Evolutionary conservation across 2,888 invertebrate species (phyloP).

Genomic region (Campopleginae sp.): DNA sequence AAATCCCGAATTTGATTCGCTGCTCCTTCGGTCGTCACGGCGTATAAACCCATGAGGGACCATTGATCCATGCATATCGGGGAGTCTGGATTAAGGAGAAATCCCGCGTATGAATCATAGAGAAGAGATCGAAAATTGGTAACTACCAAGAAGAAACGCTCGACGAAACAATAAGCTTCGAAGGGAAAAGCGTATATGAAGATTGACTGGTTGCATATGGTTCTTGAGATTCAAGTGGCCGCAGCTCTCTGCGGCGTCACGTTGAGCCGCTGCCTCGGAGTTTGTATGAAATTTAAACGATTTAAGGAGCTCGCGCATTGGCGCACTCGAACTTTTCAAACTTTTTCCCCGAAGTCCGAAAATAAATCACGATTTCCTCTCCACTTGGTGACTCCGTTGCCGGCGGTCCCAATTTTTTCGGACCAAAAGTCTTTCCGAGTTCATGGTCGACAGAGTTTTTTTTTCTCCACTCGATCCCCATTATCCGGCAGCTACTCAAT

Average conservation of each 20-base stretch:
- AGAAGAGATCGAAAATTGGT: constrained; percentile 3
- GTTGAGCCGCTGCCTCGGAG: too few relatives aligned
- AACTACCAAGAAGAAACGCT: constrained; percentile 14
- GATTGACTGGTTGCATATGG: background rate
- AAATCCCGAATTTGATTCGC: too few relatives aligned
- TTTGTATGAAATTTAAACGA: too few relatives aligned
- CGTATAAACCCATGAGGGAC: background rate
- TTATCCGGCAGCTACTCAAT: constrained; percentile 45
- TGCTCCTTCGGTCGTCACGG: background rate
- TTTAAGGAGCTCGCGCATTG: background rate
- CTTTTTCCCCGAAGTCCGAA: background rate
- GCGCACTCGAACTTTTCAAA: background rate
- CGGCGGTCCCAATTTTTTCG: background rate
- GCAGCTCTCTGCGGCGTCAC: too few relatives aligned
- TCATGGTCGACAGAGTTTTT: constrained; percentile 51
- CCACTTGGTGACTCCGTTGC: constrained; percentile 2
- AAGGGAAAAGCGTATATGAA: background rate
- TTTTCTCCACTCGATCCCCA: constrained; percentile 17
- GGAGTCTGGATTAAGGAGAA: background rate
- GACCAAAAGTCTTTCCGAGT: constrained; percentile 44
- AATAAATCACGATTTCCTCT: background rate
- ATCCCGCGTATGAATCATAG: background rate
- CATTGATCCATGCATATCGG: background rate
- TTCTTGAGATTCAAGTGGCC: constrained; percentile 20
- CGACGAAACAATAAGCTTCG: background rate